Evolutionary conservation across 2,888 invertebrate species (phyloP).

Genomic region (Dysmachus trigonus): DNA sequence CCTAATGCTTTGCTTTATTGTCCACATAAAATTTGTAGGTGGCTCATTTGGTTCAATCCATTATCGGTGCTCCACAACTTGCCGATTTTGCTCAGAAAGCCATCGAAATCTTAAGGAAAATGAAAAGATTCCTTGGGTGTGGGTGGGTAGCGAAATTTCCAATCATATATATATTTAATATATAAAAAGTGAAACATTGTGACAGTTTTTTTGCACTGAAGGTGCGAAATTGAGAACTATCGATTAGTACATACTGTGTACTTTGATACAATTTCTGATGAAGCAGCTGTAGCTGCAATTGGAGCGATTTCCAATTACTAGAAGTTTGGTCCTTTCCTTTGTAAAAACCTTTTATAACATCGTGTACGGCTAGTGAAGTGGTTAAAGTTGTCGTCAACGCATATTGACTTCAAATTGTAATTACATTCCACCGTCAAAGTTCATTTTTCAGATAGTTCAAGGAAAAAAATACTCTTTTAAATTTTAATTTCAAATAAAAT

Average conservation of each 20-base stretch:
- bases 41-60: slow-evolving; percentile 49
- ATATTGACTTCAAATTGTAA: too few relatives aligned
- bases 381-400: not conserved
- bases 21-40: slow-evolving; percentile 46
- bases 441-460: too few relatives aligned
- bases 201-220: not conserved
- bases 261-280: not conserved
- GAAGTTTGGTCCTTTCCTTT: not conserved
- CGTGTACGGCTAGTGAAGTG: too few relatives aligned
- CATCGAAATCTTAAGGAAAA: not conserved
- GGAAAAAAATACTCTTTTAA: too few relatives aligned
- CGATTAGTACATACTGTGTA: not conserved
- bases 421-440: too few relatives aligned
- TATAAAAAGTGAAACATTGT: not conserved
- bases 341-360: not conserved
- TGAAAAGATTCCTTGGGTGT: not conserved
- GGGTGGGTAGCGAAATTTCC: not conserved
- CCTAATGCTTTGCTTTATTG: slow-evolving; percentile 45
- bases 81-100: not conserved
- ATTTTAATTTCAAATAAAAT: too few relatives aligned
- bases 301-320: not conserved
- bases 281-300: not conserved
- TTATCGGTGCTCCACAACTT: slow-evolving; percentile 46
- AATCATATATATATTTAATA: not conserved
- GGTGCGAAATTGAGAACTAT: not conserved